phyloP scores from a whole-genome alignment of 2,113 vertebrate genomes.

The Ranitomeya imitator region DNA sequence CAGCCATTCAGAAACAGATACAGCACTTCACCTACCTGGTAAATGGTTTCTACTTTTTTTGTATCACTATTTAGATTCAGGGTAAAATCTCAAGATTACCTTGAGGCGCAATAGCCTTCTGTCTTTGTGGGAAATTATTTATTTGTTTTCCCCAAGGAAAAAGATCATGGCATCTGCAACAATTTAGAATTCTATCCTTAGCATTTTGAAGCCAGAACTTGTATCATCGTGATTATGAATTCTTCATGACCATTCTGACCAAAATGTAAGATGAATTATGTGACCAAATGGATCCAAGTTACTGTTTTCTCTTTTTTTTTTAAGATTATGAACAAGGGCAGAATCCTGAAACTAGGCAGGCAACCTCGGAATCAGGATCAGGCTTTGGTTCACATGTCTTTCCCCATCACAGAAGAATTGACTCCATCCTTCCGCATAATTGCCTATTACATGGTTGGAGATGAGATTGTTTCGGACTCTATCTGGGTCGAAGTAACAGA shows the following conservation, averaged over 20 bases:
- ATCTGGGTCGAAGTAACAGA: constrained; percentile 84
- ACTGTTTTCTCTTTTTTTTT: neutral
- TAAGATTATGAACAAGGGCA: constrained; percentile 74
- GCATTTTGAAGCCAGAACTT: neutral
- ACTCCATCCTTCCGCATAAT: constrained; percentile 82
- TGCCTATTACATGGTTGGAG: constrained; percentile 75
- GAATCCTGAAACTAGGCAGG: constrained; percentile 60
- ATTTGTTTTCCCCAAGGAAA: too few species aligned
- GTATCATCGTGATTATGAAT: too few species aligned
- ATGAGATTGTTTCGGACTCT: constrained; percentile 85
- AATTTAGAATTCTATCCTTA: too few species aligned
- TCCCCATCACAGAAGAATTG: constrained; percentile 67
- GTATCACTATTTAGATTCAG: neutral
- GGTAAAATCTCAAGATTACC: neutral
- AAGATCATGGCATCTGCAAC: too few species aligned
- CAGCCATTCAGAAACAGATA: constrained; percentile 37
- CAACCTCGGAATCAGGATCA: constrained; percentile 49
- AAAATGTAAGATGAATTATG: neutral
- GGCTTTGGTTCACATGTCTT: constrained; percentile 54
- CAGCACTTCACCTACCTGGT: constrained; percentile 73
- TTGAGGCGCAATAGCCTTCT: too few species aligned
- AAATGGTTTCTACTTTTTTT: neutral
- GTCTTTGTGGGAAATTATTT: too few species aligned
- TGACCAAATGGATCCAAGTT: neutral
- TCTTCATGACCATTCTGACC: neutral